Conservation (phyloP, 2,797 vertebrate genomes). For the Notoglanidium macrostoma region DNA sequence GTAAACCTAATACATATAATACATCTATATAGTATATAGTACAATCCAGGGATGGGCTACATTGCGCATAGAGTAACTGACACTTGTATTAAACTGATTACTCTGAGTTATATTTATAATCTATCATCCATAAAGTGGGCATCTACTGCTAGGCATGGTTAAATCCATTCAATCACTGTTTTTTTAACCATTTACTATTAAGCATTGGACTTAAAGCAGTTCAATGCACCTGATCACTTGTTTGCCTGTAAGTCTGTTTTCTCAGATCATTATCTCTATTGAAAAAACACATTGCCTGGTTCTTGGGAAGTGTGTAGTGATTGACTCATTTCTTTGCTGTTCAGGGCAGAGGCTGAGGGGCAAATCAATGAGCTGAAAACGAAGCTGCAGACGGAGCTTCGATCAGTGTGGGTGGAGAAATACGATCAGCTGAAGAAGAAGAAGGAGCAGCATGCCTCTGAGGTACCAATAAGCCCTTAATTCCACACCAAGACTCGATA, state of each 20-base stretch:
- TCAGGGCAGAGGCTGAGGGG: conserved; percentile 62
- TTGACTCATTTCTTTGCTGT: conserved; percentile 2
- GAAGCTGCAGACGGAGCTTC: conserved; percentile 82
- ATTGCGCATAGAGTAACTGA: background rate
- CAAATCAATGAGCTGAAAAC: conserved; percentile 78
- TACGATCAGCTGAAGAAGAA: conserved; percentile 78
- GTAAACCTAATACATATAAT: background rate
- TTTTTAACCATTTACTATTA: background rate
- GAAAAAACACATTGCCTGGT: background rate
- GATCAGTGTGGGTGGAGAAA: conserved; percentile 77
- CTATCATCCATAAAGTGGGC: background rate
- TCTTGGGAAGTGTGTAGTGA: background rate
- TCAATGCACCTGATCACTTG: conserved; percentile 12
- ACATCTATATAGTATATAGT: background rate
- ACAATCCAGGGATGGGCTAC: too few species aligned
- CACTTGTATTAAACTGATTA: background rate
- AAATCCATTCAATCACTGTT: background rate
- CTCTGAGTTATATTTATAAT: background rate
- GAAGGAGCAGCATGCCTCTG: conserved; percentile 84
- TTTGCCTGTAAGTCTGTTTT: conserved; percentile 15
- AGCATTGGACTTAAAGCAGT: background rate
- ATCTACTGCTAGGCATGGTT: conserved; percentile 20
- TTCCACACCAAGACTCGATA: background rate
- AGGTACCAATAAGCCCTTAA: conserved; percentile 71
- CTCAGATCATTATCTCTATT: background rate